Percentiles rank a stretch among this genome's conserved stretches.
These are phyloP conservation scores for Nasonia vitripennis DNA, from an alignment of 1,140 invertebrate genomes.

Conservation along the genomic window DNA sequence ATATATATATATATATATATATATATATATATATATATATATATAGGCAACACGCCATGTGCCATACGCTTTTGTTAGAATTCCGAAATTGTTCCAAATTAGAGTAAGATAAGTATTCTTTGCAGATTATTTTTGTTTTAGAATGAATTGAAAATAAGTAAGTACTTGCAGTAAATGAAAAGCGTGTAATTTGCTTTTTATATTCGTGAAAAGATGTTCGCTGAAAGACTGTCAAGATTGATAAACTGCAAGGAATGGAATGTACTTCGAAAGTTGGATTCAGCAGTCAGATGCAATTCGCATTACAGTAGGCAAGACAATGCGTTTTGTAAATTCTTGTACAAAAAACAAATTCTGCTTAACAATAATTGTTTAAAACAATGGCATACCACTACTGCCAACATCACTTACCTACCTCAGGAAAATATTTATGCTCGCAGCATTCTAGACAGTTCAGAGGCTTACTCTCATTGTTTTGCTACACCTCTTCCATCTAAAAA, in stretches of 20 bases:
- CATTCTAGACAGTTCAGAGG: constrained; percentile 34
- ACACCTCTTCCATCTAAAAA: neutral
- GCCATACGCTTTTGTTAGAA: too few species aligned
- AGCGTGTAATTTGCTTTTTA: neutral
- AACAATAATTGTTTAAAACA: neutral
- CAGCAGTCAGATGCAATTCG: neutral
- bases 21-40: too few species aligned
- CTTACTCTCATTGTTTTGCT: constrained; percentile 30
- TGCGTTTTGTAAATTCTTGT: neutral
- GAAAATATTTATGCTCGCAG: constrained; percentile 45
- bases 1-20: too few species aligned
- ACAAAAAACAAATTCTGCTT: neutral
- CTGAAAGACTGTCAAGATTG: neutral
- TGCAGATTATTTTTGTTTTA: too few species aligned
- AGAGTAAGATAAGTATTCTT: too few species aligned
- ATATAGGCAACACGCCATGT: too few species aligned
- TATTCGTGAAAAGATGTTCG: neutral
- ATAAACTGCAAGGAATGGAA: constrained; percentile 11
- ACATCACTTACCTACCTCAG: neutral
- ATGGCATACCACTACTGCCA: neutral
- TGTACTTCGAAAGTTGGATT: neutral
- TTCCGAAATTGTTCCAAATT: too few species aligned
- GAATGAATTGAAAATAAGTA: too few species aligned
- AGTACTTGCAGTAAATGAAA: neutral
- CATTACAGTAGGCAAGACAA: neutral